These are phyloP conservation scores for Aptenodytes forsteri DNA, from an alignment of 2,113 vertebrate species.

Conservation along the genomic window DNA sequence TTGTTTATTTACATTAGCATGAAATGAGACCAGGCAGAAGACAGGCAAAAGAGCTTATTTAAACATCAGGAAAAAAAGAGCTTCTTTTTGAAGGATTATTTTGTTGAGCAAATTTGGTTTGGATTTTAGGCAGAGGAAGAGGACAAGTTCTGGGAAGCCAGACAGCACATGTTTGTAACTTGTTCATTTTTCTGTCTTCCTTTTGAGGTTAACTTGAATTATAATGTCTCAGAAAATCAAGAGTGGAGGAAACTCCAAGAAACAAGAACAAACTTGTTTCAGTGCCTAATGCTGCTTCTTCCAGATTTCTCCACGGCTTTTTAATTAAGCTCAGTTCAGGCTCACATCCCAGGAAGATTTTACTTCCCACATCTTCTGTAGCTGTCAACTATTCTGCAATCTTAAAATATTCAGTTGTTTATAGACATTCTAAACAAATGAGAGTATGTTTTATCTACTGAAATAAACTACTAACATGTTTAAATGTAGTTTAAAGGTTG, in stretches of 20 bases:
- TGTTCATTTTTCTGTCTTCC: not conserved
- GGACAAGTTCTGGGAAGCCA: constrained; percentile 18
- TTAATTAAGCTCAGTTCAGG: constrained; percentile 8
- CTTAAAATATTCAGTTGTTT: not conserved
- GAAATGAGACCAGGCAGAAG: not conserved
- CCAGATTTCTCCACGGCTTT: not conserved
- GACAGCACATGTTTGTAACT: not conserved
- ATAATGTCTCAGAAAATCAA: constrained; percentile 1
- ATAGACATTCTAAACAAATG: not conserved
- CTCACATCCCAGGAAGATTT: not conserved
- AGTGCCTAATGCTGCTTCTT: not conserved
- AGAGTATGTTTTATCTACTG: not conserved
- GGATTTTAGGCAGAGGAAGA: not conserved
- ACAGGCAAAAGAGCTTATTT: not conserved
- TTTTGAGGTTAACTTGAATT: constrained; percentile 40
- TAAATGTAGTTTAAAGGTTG: not conserved
- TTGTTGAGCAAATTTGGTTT: constrained; percentile 23
- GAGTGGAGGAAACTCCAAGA: not conserved
- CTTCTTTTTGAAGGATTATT: not conserved
- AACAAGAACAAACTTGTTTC: not conserved
- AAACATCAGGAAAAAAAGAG: not conserved
- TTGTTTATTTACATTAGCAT: not conserved
- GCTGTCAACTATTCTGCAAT: not conserved
- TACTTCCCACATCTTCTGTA: not conserved
- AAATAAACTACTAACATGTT: not conserved